Evolutionary conservation across 2,797 vertebrate species (phyloP).

Genomic region (Silurus aristotelis): DNA sequence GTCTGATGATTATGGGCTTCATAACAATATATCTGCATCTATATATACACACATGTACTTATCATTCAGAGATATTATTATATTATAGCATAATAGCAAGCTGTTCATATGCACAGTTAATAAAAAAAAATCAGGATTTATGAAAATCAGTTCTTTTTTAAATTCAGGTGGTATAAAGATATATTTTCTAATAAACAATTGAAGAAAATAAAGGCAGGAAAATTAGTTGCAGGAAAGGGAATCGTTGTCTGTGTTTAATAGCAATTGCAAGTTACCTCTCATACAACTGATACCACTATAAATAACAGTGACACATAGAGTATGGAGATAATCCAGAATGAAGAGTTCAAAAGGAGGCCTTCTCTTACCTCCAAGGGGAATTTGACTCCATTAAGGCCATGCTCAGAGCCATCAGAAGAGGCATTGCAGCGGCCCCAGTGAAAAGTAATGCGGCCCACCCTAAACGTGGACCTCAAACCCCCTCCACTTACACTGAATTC

Average conservation of each 20-base stretch:
- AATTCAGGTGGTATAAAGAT: neutral
- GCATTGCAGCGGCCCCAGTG: slow-evolving; percentile 97
- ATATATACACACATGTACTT: too few species aligned
- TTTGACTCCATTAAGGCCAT: slow-evolving; percentile 89
- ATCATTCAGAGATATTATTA: too few species aligned
- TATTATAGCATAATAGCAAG: neutral
- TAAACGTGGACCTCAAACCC: slow-evolving; percentile 83
- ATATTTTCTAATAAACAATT: neutral
- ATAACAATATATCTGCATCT: slow-evolving; percentile 99
- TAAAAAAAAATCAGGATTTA: neutral
- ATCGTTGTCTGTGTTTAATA: neutral
- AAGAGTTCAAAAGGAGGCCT: slow-evolving; percentile 6
- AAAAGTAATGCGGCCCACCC: slow-evolving; percentile 90
- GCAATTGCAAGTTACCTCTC: neutral
- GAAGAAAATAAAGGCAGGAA: neutral
- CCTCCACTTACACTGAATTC: slow-evolving; percentile 90
- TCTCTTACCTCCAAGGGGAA: slow-evolving; percentile 92
- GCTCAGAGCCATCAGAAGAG: slow-evolving; percentile 92
- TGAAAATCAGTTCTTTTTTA: neutral
- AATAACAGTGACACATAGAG: neutral
- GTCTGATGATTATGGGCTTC: slow-evolving; percentile 79
- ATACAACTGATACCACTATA: neutral
- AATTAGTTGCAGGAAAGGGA: neutral
- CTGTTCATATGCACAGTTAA: neutral
- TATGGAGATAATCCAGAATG: neutral